A percentile compares a stretch with the other conserved stretches of the same genome.
Evolutionary conservation across 2,888 invertebrate species (phyloP).

Genomic region (Andrena trimmerana): DNA sequence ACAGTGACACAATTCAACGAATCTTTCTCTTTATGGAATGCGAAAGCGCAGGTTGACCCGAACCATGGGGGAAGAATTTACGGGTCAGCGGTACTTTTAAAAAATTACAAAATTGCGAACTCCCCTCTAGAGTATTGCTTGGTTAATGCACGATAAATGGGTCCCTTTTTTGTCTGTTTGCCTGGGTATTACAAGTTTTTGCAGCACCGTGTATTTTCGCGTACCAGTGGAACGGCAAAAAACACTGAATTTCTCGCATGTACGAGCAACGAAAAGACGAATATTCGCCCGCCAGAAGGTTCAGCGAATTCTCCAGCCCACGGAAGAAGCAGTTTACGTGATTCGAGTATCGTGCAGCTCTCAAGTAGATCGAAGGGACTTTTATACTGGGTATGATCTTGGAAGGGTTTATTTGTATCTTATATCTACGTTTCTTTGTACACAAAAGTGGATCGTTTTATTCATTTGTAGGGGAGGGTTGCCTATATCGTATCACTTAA

Average conservation of each 20-base stretch:
- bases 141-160: not conserved
- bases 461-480: too few relatives aligned
- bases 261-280: constrained; percentile 36
- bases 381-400: not conserved
- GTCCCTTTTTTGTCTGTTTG: not conserved
- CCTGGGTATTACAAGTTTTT: not conserved
- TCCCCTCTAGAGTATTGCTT: not conserved
- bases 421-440: not conserved
- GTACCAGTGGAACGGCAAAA: not conserved
- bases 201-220: not conserved
- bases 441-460: not conserved
- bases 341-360: not conserved
- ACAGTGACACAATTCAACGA: not conserved
- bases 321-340: constrained; percentile 9
- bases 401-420: constrained; percentile 4
- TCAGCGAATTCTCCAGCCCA: constrained; percentile 13
- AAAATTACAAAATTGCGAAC: not conserved
- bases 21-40: constrained; percentile 15
- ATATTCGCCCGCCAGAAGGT: constrained; percentile 39
- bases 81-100: not conserved
- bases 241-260: constrained; percentile 13
- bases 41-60: too few relatives aligned
- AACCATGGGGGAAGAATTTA: not conserved
- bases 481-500: too few relatives aligned
- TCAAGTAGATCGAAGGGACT: not conserved